phyloP scores from a whole-genome alignment of 2,888 invertebrate species.

The Apodemia hepburni region DNA sequence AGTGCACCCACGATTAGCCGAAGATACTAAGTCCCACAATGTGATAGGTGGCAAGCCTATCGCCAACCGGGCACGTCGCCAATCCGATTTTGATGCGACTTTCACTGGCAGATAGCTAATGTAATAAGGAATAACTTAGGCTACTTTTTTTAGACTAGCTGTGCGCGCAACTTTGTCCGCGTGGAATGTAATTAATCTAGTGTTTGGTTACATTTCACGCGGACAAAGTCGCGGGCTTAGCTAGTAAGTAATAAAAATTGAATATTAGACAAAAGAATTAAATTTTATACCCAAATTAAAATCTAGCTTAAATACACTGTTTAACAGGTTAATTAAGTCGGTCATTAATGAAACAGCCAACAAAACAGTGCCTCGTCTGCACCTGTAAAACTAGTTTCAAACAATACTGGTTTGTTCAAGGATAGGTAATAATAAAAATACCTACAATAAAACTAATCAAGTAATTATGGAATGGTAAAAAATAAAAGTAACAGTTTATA shows the following conservation, averaged over 20 bases:
- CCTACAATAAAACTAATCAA: background rate
- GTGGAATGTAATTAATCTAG: too few species aligned
- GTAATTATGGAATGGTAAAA: background rate
- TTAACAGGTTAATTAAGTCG: background rate
- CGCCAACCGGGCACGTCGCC: too few species aligned
- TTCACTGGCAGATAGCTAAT: too few species aligned
- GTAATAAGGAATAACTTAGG: too few species aligned
- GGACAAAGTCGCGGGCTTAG: too few species aligned
- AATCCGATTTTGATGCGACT: too few species aligned
- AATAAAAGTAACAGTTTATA: background rate
- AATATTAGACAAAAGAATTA: background rate
- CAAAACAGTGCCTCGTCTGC: background rate
- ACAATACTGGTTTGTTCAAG: conserved; percentile 4
- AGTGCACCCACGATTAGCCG: too few species aligned
- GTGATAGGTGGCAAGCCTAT: too few species aligned
- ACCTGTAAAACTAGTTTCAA: conserved; percentile 3
- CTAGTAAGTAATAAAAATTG: background rate
- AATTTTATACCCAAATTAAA: background rate
- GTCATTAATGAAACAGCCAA: background rate
- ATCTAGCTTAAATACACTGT: background rate
- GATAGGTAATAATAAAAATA: background rate
- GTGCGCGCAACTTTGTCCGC: too few species aligned
- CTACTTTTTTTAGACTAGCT: too few species aligned
- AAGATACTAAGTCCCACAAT: too few species aligned
- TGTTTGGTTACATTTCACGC: too few species aligned